Conservation (phyloP, 2,888 invertebrate genomes). For the Pterostichus niger region DNA sequence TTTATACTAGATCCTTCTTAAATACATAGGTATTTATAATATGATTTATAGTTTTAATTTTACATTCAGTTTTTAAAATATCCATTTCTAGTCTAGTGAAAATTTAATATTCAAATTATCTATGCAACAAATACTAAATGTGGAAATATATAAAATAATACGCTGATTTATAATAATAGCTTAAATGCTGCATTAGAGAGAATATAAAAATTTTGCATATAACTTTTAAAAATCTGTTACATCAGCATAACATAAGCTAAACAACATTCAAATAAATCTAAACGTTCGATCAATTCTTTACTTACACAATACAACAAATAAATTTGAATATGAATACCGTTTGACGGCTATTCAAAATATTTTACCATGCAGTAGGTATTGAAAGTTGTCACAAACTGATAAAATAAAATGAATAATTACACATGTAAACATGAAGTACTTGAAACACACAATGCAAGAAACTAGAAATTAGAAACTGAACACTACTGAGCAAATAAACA, state of each 20-base stretch:
- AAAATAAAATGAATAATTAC: slow-evolving; percentile 20
- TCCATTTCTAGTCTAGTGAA: too few relatives aligned
- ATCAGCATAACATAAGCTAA: slow-evolving; percentile 8
- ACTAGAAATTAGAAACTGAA: slow-evolving; percentile 29
- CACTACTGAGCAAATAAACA: slow-evolving; percentile 6
- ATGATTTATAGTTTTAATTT: too few relatives aligned
- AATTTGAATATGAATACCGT: slow-evolving; percentile 35
- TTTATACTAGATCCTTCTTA: too few relatives aligned
- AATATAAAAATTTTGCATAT: neutral
- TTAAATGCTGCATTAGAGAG: neutral
- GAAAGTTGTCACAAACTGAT: slow-evolving; percentile 7
- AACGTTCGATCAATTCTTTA: slow-evolving; percentile 12
- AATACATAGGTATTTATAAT: too few relatives aligned
- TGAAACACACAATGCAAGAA: slow-evolving; percentile 1
- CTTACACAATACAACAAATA: slow-evolving; percentile 18
- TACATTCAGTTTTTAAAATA: too few relatives aligned
- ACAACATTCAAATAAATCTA: slow-evolving; percentile 10
- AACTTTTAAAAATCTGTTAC: slow-evolving; percentile 15
- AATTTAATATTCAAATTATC: too few relatives aligned
- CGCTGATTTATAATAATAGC: neutral
- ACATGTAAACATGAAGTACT: slow-evolving; percentile 24
- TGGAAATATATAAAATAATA: too few relatives aligned
- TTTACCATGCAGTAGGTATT: slow-evolving; percentile 7
- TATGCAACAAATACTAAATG: too few relatives aligned
- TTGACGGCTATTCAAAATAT: slow-evolving; percentile 29